Evolutionary conservation across 2,113 vertebrate species (phyloP), one percentile per base, ranked within the genome.

Genomic region (Melanerpes formicivorus): DNA sequence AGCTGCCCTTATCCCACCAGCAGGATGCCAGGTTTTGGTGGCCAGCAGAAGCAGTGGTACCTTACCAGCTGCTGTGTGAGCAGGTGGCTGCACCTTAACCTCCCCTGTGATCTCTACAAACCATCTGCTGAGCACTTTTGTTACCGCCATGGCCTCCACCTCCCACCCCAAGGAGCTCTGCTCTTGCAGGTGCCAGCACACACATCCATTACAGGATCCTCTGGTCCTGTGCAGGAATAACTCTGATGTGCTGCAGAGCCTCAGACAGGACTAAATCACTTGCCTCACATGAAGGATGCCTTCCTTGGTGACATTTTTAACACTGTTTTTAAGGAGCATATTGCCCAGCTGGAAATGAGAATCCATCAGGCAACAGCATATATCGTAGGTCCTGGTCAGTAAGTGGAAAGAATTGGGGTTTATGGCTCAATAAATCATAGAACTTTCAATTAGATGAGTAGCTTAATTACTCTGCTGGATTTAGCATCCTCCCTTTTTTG

Each of bases 391-490:
- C 90, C 94, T 91, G 96, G 95, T 96, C 96, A 95, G 95, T 95
- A 95, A 96, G 92, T 96, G 94, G 95, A 95, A 94, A 96, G 95
- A 96, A 96, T 96, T 94, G 94, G 94, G 91, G 94, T 96, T 96
- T 96, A 96, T 95, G 88, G 94, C 91, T 88, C 87, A 94, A 95
- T 96, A 96, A 95, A 95, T 96, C 94, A 95, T 65, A 83, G 85
- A 93, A 32, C 93, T 93, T 93, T 95, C 95, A 96, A 93, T 94
- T 96, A 96, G 93, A 95, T 93, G 91, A 96, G 93, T 91, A 91
- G 91, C 91, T 96, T 96, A 96, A 96, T 95, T 95, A 96, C 93
- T 90, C 62, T 14, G 12, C 93, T 94, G 93, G 93, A 95, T 94
- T 95, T 93, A 88, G 96, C 95, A 93, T 94, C 95, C 95, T 93